Evolutionary conservation across 2,888 invertebrate species (phyloP).

Genomic region (Chloroclysta siterata): DNA sequence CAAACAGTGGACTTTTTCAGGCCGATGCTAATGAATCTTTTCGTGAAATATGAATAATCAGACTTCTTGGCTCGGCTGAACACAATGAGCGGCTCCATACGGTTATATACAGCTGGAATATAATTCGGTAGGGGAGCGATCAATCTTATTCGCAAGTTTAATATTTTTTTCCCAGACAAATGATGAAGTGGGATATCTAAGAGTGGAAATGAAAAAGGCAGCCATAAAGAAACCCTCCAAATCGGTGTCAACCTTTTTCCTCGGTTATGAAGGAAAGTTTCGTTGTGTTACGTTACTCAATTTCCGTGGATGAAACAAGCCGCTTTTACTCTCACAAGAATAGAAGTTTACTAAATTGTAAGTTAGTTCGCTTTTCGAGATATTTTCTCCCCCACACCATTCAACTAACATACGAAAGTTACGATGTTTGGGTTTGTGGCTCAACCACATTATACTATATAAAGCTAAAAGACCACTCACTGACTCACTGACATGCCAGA

Average conservation of each 20-base stretch:
- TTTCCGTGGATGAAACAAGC: conserved; percentile 39
- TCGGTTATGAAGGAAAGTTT: conserved; percentile 42
- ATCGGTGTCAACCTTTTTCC: conserved; percentile 45
- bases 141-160: conserved; percentile 57
- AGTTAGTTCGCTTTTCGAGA: background rate
- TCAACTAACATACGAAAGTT: no score
- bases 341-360: background rate
- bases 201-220: conserved; percentile 44
- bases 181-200: conserved; percentile 48
- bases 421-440: no score
- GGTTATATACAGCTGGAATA: background rate
- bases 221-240: conserved; percentile 46
- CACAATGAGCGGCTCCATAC: background rate
- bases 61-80: background rate
- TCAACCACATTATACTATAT: no score
- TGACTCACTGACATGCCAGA: no score
- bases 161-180: conserved; percentile 54
- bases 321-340: conserved; percentile 20
- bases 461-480: no score
- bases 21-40: no score
- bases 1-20: no score
- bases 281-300: conserved; percentile 40
- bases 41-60: background rate
- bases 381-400: background rate
- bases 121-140: conserved; percentile 52